Evolutionary conservation across 2,888 invertebrate species (phyloP), one percentile per base, ranked within the genome.

Genomic region (Cataglyphis albicans): DNA sequence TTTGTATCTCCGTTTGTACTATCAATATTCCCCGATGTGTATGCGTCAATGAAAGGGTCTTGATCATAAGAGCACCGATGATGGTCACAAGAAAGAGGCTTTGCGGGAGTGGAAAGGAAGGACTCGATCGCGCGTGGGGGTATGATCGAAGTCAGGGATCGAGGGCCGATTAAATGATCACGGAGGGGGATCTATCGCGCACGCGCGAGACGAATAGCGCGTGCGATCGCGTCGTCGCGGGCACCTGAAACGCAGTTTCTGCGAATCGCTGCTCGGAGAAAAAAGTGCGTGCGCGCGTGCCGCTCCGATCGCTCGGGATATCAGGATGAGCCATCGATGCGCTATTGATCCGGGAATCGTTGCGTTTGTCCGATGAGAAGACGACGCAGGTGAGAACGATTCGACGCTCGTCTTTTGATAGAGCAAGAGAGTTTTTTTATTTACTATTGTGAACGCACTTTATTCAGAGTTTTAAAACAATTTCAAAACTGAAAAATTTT

Each of bases 241-340:
- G 91, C 91, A 92, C 90, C 91, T 92, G 92, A 91, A 92, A 93
- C 94, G 94, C 94, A 94, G 94, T 94, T 94, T 94, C 93, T 93
- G 93, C 92, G 92, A 93, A 92, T 92, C 93, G 91, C 90, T 93
- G 92, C 90, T 90, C 87, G 90, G 90, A 86, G 91, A 92, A 93
- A 93, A 92, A 93, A 93, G 91, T 92, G 90, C 85, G 91, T 87
- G 85, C 82, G 88, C 86, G 86, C 90, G 87, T 87, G 84, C 78
- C 86, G 80, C 73, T 85, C 70, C 78, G 63, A 59, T 61, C 73
- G 76, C 70, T 72, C 82, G 88, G 83, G 84, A 89, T 88, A 88
- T 67, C 75, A 84, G 83, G 78, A 59, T n/a, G n/a, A 52, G 18
- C 48, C n/a, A 7, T 52, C 85, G 59, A 57, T 61, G 57, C 61